phyloP scores from a whole-genome alignment of 2,888 invertebrate species.

The Polydrusus cervinus region DNA sequence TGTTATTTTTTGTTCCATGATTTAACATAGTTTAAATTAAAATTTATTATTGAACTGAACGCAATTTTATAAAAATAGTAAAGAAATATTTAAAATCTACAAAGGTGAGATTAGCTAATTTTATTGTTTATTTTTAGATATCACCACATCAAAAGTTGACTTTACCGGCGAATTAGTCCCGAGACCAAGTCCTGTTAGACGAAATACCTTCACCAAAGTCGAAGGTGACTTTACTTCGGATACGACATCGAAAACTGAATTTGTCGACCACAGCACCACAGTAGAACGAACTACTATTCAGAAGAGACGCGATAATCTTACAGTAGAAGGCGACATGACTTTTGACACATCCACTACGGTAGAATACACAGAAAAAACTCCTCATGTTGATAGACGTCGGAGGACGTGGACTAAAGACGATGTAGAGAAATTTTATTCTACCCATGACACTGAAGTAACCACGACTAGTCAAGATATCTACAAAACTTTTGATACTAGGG shows the following conservation, averaged over 20 bases:
- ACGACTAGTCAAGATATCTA: conserved; percentile 83
- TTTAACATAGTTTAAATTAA: too few relatives aligned
- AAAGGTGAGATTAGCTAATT: too few relatives aligned
- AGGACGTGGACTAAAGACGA: conserved; percentile 84
- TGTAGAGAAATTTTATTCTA: conserved; percentile 80
- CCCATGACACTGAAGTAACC: conserved; percentile 73
- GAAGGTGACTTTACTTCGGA: conserved; percentile 83
- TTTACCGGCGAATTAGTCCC: conserved; percentile 81
- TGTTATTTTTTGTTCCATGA: too few relatives aligned
- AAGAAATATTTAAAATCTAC: too few relatives aligned
- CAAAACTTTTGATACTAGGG: conserved; percentile 76
- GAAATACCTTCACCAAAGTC: conserved; percentile 86
- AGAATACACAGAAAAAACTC: conserved; percentile 77
- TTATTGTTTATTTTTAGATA: conserved; percentile 72
- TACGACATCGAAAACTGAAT: conserved; percentile 81
- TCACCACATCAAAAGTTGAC: conserved; percentile 80
- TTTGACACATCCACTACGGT: conserved; percentile 79
- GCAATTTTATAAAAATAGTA: too few relatives aligned
- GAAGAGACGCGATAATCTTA: conserved; percentile 79
- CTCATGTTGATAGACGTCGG: conserved; percentile 76
- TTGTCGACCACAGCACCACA: conserved; percentile 76
- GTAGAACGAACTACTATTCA: conserved; percentile 76
- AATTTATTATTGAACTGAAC: too few relatives aligned
- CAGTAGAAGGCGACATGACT: conserved; percentile 79
- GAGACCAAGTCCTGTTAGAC: conserved; percentile 78